Evolutionary conservation across 2,888 invertebrate genomes (phyloP).

Genomic region (Orthosia incerta): DNA sequence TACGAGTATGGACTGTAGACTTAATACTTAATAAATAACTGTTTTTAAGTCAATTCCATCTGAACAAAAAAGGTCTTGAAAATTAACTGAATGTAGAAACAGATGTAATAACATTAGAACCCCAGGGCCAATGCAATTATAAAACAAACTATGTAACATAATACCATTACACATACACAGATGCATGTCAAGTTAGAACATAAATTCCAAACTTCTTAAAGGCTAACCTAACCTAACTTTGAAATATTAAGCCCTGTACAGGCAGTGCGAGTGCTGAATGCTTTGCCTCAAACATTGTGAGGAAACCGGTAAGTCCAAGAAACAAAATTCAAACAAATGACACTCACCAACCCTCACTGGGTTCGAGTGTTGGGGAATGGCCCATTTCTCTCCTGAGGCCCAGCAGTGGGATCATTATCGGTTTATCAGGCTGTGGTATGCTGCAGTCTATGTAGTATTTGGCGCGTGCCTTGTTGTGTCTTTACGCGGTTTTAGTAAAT

Average conservation of each 20-base stretch:
- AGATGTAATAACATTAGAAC: too few species aligned
- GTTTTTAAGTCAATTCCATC: too few species aligned
- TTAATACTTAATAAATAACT: too few species aligned
- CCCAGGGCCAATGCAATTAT: background rate
- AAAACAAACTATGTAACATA: background rate
- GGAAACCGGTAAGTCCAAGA: background rate
- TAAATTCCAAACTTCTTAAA: conserved; percentile 49
- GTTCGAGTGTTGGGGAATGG: background rate
- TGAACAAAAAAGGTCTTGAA: too few species aligned
- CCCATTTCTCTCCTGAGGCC: background rate
- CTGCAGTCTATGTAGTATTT: background rate
- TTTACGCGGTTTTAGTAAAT: background rate
- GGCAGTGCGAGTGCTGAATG: background rate
- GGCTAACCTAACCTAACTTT: conserved; percentile 29
- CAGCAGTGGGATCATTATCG: background rate
- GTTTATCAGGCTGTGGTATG: background rate
- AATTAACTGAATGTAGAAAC: too few species aligned
- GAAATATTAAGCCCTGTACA: background rate
- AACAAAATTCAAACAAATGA: background rate
- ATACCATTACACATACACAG: conserved; percentile 9
- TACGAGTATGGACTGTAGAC: too few species aligned
- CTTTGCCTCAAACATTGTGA: background rate
- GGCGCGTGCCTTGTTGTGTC: background rate
- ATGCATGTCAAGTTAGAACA: conserved; percentile 33
- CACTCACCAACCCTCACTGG: background rate